Evolutionary conservation across 2,888 invertebrate genomes (phyloP).

Genomic region (Melipona beecheii): DNA sequence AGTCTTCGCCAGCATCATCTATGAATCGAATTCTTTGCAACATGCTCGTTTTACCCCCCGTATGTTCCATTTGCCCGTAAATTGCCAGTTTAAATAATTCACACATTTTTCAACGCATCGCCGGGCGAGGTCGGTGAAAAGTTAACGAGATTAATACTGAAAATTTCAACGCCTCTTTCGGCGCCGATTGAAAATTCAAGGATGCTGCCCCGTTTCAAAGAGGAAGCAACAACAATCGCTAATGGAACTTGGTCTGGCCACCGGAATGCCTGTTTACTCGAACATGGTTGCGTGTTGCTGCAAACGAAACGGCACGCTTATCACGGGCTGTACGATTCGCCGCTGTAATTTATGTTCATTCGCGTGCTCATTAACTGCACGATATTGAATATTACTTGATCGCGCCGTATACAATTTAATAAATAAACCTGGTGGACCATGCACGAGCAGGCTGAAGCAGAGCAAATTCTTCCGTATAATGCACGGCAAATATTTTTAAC

Average conservation of each 20-base stretch:
- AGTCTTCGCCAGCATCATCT: no score
- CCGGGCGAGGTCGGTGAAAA: background rate
- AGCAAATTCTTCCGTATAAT: background rate
- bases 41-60: no score
- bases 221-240: background rate
- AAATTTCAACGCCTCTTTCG: background rate
- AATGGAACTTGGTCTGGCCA: background rate
- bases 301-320: background rate
- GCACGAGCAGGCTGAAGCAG: background rate
- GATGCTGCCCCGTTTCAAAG: background rate
- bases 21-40: no score
- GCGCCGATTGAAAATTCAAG: background rate
- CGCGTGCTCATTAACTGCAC: background rate
- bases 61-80: no score
- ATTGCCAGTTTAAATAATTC: background rate
- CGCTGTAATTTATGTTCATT: conserved; percentile 5
- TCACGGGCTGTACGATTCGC: background rate
- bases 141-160: background rate
- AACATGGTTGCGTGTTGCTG: background rate
- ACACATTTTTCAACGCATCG: background rate
- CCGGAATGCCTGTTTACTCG: background rate
- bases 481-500: background rate
- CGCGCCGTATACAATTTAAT: no score
- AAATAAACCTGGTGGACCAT: no score
- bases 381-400: conserved; percentile 14